Base-by-base conservation (phyloP, 2,888 invertebrate species). In the Lithophane socia region DNA sequence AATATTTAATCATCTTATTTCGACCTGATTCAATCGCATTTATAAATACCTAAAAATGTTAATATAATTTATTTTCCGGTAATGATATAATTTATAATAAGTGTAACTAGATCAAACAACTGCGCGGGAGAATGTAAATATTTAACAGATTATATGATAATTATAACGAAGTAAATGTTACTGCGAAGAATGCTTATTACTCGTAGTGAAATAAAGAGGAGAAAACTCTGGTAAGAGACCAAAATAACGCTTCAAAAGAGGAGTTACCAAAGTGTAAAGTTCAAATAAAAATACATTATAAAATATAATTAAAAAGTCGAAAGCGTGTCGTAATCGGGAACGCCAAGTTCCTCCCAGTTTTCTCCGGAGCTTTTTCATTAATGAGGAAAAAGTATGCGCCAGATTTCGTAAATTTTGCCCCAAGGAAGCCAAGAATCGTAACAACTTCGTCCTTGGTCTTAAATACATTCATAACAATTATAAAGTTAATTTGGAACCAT, bases 321-420 rank as follows among this genome's bases (percentile, higher is more conserved):
- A 71, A 75, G n/a, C 37, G 29, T 44, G 58, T 75, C 73, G 56
- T 73, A 84, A 37, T 37, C 5, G 37, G 37, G 37, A 37, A 42
- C 63, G 42, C 71, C 16, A 78, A 76, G 75, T 76, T 76, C 54
- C 42, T 52, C n/a, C 24, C 54, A 78, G 79, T 75, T 47, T 47
- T 70, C 83, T 87, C 61, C 44, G 56, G 72, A 80, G 84, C 77
- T 74, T 73, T 86, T 84, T 75, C 69, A 86, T 87, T 87, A 88
- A 88, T 82, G 81, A 80, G 80, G 24, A 82, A 87, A 87, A 87
- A 86, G 83, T 79, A 81, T 75, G 74, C 73, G 74, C 49, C 70
- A 78, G 83, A 86, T 84, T 87, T 87, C 52, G 60, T 80, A 67
- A 85, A 87, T 82, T 73, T 49, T 49, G 68, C 82, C 75, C 85